These are phyloP conservation scores for Zaprionus ornatus DNA, from an alignment of 1,140 invertebrate species.

Conservation along the genomic window DNA sequence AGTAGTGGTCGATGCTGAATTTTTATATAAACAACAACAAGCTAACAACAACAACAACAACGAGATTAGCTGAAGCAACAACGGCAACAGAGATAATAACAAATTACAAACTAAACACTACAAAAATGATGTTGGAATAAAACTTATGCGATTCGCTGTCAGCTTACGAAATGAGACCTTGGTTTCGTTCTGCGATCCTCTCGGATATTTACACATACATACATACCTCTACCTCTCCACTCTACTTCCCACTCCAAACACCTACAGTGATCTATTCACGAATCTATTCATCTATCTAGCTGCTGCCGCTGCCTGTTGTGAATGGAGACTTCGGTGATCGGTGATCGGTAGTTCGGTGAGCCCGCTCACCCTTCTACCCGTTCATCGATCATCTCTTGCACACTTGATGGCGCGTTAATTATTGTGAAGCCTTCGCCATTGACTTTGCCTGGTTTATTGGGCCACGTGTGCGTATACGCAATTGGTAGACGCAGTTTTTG, in stretches of 20 bases:
- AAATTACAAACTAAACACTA: conserved; percentile 9
- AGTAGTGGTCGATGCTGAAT: conserved; percentile 27
- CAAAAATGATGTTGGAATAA: conserved; percentile 21
- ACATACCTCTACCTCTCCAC: neutral
- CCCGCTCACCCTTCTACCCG: neutral
- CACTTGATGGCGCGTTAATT: conserved; percentile 38
- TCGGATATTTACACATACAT: conserved; percentile 9
- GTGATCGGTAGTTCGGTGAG: neutral
- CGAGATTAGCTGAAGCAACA: conserved; percentile 22
- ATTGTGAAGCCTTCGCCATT: conserved; percentile 67
- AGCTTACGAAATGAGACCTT: conserved; percentile 48
- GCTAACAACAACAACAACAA: conserved; percentile 26
- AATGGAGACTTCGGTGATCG: conserved; percentile 12
- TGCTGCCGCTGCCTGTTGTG: neutral
- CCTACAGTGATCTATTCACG: neutral
- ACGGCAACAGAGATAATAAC: conserved; percentile 1
- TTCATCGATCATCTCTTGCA: conserved; percentile 32
- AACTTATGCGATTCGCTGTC: conserved; percentile 31
- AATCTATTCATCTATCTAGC: neutral
- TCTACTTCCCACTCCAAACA: neutral
- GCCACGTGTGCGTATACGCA: conserved; percentile 81
- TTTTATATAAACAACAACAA: conserved; percentile 29
- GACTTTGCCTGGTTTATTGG: conserved; percentile 63
- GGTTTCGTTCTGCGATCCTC: conserved; percentile 13
- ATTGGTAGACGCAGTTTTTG: conserved; percentile 40